Conservation (phyloP, 2,888 invertebrate genomes). For the Nebria brevicollis region DNA sequence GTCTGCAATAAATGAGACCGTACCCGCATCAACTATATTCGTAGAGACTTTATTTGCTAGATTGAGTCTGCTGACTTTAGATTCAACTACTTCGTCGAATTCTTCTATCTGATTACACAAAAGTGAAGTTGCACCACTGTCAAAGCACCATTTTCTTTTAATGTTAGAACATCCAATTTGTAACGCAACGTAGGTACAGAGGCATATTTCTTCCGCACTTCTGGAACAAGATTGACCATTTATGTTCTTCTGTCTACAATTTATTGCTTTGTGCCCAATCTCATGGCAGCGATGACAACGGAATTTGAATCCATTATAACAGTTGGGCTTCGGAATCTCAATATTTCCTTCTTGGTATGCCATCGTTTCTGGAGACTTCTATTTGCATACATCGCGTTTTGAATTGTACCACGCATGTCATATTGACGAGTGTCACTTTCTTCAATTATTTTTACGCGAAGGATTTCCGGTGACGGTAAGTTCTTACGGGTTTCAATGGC, state of each 20-base stretch:
- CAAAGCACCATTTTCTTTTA: slow-evolving; percentile 17
- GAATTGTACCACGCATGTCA: too few species aligned
- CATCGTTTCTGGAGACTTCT: too few species aligned
- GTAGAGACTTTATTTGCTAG: background rate
- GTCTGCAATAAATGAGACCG: background rate
- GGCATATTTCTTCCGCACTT: background rate
- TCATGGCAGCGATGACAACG: background rate
- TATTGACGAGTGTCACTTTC: background rate
- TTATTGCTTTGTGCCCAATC: background rate
- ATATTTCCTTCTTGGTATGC: too few species aligned
- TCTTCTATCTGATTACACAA: background rate
- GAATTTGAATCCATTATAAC: background rate
- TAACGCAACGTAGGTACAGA: background rate
- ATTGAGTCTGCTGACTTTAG: background rate
- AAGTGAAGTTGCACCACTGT: slow-evolving; percentile 25
- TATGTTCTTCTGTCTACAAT: background rate
- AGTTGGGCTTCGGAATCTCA: background rate
- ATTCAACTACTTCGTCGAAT: background rate
- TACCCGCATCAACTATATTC: too few species aligned
- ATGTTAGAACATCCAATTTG: background rate
- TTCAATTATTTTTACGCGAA: background rate
- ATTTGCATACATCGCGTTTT: too few species aligned
- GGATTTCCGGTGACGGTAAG: background rate
- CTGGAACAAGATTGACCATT: background rate
- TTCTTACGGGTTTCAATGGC: background rate